A percentile compares a stretch with the other conserved stretches of the same genome.
Conservation (phyloP, 1,140 invertebrate species). For the Megalonaias nervosa region DNA sequence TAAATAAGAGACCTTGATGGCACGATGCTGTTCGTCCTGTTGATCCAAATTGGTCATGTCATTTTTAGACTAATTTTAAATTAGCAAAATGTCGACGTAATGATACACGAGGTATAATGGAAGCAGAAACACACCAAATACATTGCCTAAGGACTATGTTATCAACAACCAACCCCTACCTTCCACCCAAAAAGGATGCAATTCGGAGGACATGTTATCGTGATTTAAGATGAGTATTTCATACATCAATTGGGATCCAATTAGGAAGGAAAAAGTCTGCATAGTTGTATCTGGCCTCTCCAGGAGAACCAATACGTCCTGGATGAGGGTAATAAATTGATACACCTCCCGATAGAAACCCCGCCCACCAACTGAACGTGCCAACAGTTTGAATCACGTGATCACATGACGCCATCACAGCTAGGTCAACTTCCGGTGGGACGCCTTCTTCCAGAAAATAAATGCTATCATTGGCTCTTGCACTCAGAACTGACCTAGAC, state of each 20-base stretch:
- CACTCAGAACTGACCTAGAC: conserved; percentile 7
- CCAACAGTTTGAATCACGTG: conserved; percentile 56
- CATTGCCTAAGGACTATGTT: no score
- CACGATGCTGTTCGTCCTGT: no score
- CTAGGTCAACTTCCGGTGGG: conserved; percentile 53
- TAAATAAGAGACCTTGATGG: no score
- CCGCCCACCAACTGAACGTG: conserved; percentile 58
- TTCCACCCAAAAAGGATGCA: no score
- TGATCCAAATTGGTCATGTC: no score
- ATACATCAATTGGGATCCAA: conserved; percentile 26
- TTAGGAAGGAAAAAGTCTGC: conserved; percentile 33
- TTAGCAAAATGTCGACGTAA: no score
- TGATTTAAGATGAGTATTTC: no score
- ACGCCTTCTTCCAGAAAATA: conserved; percentile 1
- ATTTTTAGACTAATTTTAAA: no score
- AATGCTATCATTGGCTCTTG: conserved; percentile 6
- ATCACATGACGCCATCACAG: conserved; percentile 49
- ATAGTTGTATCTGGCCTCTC: conserved; percentile 18
- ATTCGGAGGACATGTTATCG: no score
- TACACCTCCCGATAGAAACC: conserved; percentile 53
- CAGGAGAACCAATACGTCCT: conserved; percentile 12
- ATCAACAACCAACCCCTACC: no score
- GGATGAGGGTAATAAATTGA: conserved; percentile 49
- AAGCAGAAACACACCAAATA: no score
- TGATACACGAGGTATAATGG: no score